Evolutionary conservation across 2,113 vertebrate species (phyloP), one percentile per base, ranked within the genome.

Genomic region (Macaca fascicularis): DNA sequence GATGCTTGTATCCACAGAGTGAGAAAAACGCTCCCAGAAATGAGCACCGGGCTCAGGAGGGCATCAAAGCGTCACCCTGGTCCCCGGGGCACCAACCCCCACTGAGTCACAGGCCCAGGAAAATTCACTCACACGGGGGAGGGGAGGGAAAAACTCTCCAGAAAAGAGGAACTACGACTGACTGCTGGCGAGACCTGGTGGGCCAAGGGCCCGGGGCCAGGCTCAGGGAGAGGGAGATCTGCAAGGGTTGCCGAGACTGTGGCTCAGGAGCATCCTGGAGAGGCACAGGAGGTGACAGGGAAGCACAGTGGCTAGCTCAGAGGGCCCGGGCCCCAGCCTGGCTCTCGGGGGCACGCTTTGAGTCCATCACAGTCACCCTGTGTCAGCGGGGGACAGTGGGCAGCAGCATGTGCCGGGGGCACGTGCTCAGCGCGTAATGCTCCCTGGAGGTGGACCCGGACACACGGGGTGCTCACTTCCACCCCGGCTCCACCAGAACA

Each of bases 321-420:
- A 25, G 20, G 12, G 40, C 35, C 12, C 4, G 1, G 87, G 55
- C 17, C 52, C 72, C 30, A 14, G 38, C 14, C 50, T 35, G 52
- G 70, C 70, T 43, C 72, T 3, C 5, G 38, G 57, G 30, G n/a
- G 17, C 50, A 20, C 43, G 48, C 40, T 12, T 16, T 3, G 35
- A 25, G 55, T 5, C 89, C 35, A 12, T 1, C 12, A 6, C 27
- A 27, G 12, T 20, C 8, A 59, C 67, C 88, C 32, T 61, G 8
- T 1, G 45, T 11, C 2, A 4, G 67, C 13, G 20, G 14, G 38
- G 9, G 61, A 35, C 0, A 6, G 9, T 3, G 16, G 10, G 25
- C 0, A 0, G 67, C 12, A 5, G 1, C 35, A 38, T 3, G 8
- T 2, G 52, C 0, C 0, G 3, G 19, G 16, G 11, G 0, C 1